Conservation (phyloP, 2,888 invertebrate species). For the Latrodectus elegans region DNA sequence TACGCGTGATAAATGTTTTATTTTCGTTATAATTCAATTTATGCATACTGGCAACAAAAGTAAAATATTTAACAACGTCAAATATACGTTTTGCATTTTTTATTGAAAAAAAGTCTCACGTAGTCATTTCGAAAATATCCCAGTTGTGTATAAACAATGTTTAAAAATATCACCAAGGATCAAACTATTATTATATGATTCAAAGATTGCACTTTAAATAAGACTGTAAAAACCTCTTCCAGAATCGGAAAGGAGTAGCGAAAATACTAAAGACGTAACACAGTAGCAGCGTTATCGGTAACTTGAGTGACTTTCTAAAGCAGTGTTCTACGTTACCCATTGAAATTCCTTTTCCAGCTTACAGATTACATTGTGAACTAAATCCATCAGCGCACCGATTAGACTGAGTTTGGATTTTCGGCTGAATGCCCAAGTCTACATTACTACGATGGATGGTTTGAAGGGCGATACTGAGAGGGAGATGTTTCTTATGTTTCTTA, state of each 20-base stretch:
- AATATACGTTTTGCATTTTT: too few relatives aligned
- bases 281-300: conserved; percentile 27
- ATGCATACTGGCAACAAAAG: too few relatives aligned
- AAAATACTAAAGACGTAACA: conserved; percentile 32
- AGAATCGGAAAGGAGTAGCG: background rate
- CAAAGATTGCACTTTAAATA: background rate
- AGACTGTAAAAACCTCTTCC: background rate
- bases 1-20: too few relatives aligned
- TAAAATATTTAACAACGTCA: too few relatives aligned
- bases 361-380: conserved; percentile 52
- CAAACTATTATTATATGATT: background rate
- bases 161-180: background rate
- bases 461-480: background rate
- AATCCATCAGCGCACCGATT: conserved; percentile 47
- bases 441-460: conserved; percentile 47
- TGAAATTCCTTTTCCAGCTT: conserved; percentile 39
- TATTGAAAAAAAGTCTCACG: too few relatives aligned
- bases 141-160: too few relatives aligned
- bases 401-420: conserved; percentile 52
- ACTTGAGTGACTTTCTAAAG: conserved; percentile 33
- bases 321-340: conserved; percentile 24
- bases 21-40: too few relatives aligned
- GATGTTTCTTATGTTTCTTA: background rate
- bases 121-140: too few relatives aligned
- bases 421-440: conserved; percentile 51